Percentiles rank a stretch among this genome's conserved stretches.
These are phyloP conservation scores for Drosophila fulvimacula DNA, from an alignment of 2,888 invertebrate species.

Conservation along the genomic window DNA sequence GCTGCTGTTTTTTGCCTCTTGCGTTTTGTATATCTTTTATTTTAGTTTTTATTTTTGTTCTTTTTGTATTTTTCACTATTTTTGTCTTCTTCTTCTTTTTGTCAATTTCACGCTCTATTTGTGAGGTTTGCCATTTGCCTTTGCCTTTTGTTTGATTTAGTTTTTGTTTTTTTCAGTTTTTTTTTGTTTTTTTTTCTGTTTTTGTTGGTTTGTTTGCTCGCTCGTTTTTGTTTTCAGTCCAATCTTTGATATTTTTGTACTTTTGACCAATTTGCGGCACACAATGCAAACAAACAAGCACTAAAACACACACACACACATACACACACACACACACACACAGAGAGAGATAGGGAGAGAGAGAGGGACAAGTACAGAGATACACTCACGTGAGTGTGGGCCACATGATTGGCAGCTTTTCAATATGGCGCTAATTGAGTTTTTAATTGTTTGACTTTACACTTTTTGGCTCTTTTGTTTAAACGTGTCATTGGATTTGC, in stretches of 20 bases:
- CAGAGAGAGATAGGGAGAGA: slow-evolving; percentile 16
- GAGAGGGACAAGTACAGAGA: slow-evolving; percentile 9
- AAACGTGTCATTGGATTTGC: slow-evolving; percentile 53
- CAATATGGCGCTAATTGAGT: slow-evolving; percentile 80
- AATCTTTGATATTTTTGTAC: slow-evolving; percentile 78
- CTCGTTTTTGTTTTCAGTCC: slow-evolving; percentile 45
- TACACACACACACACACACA: slow-evolving; percentile 14
- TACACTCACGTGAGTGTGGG: slow-evolving; percentile 10
- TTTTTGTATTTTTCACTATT: slow-evolving; percentile 12
- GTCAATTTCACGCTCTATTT: slow-evolving; percentile 79
- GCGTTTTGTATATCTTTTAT: slow-evolving; percentile 12
- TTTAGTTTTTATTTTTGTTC: slow-evolving; percentile 19
- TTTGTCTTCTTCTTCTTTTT: slow-evolving; percentile 37
- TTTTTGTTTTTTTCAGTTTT: slow-evolving; percentile 58
- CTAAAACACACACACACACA: slow-evolving; percentile 36
- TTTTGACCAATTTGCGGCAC: slow-evolving; percentile 78
- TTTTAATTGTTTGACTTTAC: slow-evolving; percentile 78
- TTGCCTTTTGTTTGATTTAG: slow-evolving; percentile 69
- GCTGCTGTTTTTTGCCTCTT: slow-evolving; percentile 12
- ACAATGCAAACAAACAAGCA: slow-evolving; percentile 71
- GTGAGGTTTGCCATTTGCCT: slow-evolving; percentile 74
- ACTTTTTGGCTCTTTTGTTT: slow-evolving; percentile 65
- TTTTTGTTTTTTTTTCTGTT: slow-evolving; percentile 26
- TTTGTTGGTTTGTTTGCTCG: slow-evolving; percentile 25
- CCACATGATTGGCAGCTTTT: slow-evolving; percentile 77